Percentiles rank a stretch among this genome's conserved stretches.
Evolutionary conservation across 64 coral and sea anemone genomes (phyloP).

Genomic region (Anthopleura sola): DNA sequence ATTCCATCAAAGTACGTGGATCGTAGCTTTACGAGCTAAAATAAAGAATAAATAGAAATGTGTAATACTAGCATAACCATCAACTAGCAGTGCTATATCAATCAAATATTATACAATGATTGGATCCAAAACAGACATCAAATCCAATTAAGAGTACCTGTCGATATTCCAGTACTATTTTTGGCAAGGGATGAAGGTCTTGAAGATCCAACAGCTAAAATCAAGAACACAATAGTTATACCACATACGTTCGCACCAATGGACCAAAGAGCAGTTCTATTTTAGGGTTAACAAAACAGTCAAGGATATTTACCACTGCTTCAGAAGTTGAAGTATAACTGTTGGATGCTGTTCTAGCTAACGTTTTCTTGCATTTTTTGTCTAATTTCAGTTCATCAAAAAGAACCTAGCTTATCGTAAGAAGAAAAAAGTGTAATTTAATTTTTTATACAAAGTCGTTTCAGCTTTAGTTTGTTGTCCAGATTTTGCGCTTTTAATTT

Average conservation of each 20-base stretch:
- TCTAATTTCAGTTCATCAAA: constrained; percentile 87
- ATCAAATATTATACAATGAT: too few species aligned
- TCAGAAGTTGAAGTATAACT: constrained; percentile 89
- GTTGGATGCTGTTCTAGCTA: constrained; percentile 73
- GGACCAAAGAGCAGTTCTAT: not conserved
- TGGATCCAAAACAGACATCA: too few species aligned
- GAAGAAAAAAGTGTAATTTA: not conserved
- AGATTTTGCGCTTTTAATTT: not conserved
- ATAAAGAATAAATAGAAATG: not conserved
- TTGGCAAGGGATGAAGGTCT: constrained; percentile 85
- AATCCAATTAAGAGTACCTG: constrained; percentile 37
- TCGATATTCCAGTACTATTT: constrained; percentile 75
- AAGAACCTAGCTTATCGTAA: constrained; percentile 42
- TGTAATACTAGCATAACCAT: not conserved
- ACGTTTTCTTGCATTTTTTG: constrained; percentile 68
- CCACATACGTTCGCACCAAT: not conserved
- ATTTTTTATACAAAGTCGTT: not conserved
- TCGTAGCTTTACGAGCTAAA: constrained; percentile 77
- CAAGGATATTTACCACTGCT: constrained; percentile 53
- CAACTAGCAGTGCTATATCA: too few species aligned
- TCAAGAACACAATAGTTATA: not conserved
- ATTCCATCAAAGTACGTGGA: constrained; percentile 96
- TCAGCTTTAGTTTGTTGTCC: not conserved
- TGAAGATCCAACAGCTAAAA: constrained; percentile 67
- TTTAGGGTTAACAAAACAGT: not conserved